Conservation (phyloP, 2,113 vertebrate species). For the Chaetorhynchus papuensis region DNA sequence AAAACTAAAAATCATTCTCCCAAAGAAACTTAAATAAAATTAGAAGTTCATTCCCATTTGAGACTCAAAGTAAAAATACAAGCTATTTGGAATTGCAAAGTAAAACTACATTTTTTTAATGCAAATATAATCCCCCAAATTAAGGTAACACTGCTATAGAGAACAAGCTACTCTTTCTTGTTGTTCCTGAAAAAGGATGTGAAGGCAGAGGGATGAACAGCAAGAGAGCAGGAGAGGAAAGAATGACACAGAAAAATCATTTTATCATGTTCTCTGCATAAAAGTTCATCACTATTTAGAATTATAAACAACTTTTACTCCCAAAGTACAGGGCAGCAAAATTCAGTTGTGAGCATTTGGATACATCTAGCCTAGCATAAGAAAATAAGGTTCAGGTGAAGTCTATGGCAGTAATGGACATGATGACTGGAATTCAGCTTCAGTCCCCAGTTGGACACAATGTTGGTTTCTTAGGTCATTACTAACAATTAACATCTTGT, state of each 20-base stretch:
- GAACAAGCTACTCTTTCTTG: background rate
- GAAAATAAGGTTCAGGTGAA: background rate
- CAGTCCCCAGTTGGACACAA: background rate
- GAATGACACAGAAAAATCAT: background rate
- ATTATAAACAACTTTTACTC: background rate
- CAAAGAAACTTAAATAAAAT: background rate
- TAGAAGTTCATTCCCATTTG: background rate
- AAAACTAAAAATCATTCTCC: background rate
- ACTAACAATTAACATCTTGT: background rate
- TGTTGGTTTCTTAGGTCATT: background rate
- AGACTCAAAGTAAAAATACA: background rate
- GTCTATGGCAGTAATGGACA: background rate
- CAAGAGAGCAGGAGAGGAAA: background rate
- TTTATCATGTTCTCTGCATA: background rate
- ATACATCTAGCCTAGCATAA: background rate
- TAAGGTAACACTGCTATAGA: background rate
- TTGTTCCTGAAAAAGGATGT: background rate
- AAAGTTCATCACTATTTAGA: background rate
- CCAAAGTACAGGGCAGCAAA: background rate
- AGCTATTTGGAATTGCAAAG: background rate
- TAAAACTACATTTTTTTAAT: background rate
- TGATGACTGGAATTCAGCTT: background rate
- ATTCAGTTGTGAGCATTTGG: background rate
- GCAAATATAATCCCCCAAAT: background rate
- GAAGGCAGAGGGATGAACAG: background rate